Evolutionary conservation across 2,888 invertebrate genomes (phyloP), one percentile per base, ranked within the genome.

Genomic region (Drosophila atripex): DNA sequence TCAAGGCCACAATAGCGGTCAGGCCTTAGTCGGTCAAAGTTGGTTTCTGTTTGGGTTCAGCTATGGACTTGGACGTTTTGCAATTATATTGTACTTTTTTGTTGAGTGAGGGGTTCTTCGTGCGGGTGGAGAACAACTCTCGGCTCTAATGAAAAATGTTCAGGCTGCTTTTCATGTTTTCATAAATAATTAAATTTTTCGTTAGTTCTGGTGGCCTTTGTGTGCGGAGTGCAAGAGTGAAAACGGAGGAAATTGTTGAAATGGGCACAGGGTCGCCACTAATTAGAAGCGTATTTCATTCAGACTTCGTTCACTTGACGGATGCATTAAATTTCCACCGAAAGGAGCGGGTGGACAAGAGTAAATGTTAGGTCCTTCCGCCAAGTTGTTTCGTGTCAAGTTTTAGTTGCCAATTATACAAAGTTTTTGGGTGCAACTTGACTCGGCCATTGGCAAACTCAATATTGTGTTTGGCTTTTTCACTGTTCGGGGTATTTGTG

Each of bases 121-220:
- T 38, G n/a, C 14, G 53, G 56, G 55, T 38, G 61, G 70, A 46
- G 55, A 64, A 74, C 56, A 49, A 76, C 76, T 65, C 74, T 66
- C 73, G 74, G 72, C 70, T 77, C 73, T 84, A 80, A 80, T 80
- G 84, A 84, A 80, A 80, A 80, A 80, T 75, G 73, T 73, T 80
- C 39, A 50, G 46, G 25, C 30, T 25, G 66, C 60, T 60, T 72
- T 57, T 73, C 82, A 80, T 80, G 78, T 82, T 80, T 84, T 84
- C 85, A 85, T 85, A 82, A 85, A 82, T 83, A 83, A 83, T 83
- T 83, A 85, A 85, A 80, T 69, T 70, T 74, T 65, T 68, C 51
- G 73, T 69, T 71, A 21, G 43, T 41, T 50, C 43, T 52, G 43
- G 39, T 46, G 63, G 63, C 51, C 64, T 64, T 64, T 61, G 65